These are phyloP conservation scores for Paedocypris micromegethes DNA, from an alignment of 2,797 vertebrate genomes.

Conservation along the genomic window DNA sequence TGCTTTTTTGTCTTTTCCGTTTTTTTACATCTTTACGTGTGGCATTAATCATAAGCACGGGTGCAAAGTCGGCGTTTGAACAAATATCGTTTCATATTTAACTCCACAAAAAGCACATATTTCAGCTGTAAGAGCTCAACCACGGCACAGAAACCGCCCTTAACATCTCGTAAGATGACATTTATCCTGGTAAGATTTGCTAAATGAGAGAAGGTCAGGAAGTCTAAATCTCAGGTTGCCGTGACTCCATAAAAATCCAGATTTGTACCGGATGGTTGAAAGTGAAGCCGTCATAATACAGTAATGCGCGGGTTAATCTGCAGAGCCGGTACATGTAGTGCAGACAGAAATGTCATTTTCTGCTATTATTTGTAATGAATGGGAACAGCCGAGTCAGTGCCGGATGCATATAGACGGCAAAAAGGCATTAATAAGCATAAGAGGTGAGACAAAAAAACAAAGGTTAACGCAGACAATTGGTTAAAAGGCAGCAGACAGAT, in stretches of 20 bases:
- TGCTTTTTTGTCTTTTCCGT: too few species aligned
- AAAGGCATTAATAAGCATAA: too few species aligned
- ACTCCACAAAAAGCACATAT: too few species aligned
- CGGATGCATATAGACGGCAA: too few species aligned
- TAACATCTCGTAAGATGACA: constrained; percentile 15
- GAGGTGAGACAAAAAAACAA: too few species aligned
- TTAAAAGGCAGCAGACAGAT: too few species aligned
- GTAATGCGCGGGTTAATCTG: not conserved
- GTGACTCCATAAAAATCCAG: constrained; percentile 5
- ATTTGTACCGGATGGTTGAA: constrained; percentile 5
- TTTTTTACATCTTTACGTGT: too few species aligned
- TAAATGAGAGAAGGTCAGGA: constrained; percentile 8
- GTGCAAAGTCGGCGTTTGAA: not conserved
- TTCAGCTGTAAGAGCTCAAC: too few species aligned
- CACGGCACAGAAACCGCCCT: constrained; percentile 2
- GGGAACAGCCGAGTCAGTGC: not conserved
- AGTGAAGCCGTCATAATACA: not conserved
- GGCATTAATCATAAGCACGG: too few species aligned
- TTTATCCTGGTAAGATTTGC: constrained; percentile 4
- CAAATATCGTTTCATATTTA: not conserved
- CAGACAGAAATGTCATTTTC: not conserved
- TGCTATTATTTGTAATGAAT: not conserved
- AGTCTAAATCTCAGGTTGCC: constrained; percentile 16
- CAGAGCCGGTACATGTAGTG: not conserved
- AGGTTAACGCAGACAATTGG: too few species aligned